Evolutionary conservation across 2,113 vertebrate species (phyloP).

Genomic region (Peromyscus polionotus): DNA sequence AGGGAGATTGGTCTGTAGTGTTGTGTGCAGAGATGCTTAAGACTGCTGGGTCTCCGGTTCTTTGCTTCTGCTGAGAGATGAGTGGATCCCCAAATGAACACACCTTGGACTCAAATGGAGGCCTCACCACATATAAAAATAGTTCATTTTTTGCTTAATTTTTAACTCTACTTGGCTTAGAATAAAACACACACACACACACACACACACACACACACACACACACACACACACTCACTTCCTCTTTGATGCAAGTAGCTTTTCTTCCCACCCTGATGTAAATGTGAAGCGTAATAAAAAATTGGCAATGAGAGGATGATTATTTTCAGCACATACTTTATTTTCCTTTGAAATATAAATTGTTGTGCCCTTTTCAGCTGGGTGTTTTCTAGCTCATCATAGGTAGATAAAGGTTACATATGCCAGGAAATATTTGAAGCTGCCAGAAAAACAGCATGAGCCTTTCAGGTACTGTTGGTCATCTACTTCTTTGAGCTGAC

Average conservation of each 20-base stretch:
- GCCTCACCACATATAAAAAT: background rate
- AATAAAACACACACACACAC: background rate
- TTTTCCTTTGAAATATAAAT: conserved; percentile 69
- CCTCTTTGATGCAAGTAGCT: background rate
- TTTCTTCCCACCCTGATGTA: background rate
- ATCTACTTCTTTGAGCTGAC: conserved; percentile 28
- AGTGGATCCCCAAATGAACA: background rate
- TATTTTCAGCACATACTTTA: conserved; percentile 56
- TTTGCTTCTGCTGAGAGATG: background rate
- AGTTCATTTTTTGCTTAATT: conserved; percentile 36
- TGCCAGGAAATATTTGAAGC: conserved; percentile 47
- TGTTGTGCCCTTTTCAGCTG: conserved; percentile 29
- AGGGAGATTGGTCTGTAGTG: background rate
- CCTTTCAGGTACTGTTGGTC: background rate
- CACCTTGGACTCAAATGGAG: background rate
- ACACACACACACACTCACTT: background rate
- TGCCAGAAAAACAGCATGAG: conserved; percentile 21
- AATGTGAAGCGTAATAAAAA: conserved; percentile 45
- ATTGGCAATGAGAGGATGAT: background rate
- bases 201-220: background rate
- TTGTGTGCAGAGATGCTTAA: background rate
- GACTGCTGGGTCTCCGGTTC: background rate
- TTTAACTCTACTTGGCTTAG: conserved; percentile 40
- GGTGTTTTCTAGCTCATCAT: conserved; percentile 15
- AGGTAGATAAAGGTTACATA: conserved; percentile 52